Conservation (phyloP, 2,113 vertebrate species). For the Scophthalmus maximus region DNA sequence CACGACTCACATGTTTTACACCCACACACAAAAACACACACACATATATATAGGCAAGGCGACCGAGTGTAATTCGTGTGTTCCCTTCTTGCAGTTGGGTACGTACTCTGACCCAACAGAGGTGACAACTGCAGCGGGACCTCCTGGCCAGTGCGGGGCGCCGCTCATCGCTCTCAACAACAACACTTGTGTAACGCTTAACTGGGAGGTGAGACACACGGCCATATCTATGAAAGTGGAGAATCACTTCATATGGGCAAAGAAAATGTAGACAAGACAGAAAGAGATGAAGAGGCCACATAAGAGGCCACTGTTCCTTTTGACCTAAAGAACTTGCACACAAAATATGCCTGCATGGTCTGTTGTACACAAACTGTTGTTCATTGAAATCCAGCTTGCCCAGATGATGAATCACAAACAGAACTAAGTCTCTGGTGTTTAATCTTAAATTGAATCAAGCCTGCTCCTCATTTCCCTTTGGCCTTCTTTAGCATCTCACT, state of each 20-base stretch:
- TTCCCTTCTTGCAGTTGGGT: constrained; percentile 83
- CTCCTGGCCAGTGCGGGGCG: constrained; percentile 91
- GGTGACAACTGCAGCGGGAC: constrained; percentile 92
- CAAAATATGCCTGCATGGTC: not conserved
- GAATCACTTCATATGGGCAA: not conserved
- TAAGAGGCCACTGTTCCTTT: not conserved
- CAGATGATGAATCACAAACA: not conserved
- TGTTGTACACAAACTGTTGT: not conserved
- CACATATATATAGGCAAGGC: too few relatives aligned
- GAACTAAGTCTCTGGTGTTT: not conserved
- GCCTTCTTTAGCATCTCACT: not conserved
- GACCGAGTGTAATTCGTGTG: not conserved
- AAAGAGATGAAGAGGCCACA: not conserved
- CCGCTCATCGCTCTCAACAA: constrained; percentile 89
- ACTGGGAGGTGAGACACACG: constrained; percentile 93
- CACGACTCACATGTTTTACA: not conserved
- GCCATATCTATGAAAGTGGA: not conserved
- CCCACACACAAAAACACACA: not conserved
- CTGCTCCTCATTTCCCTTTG: too few relatives aligned
- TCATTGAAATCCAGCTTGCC: not conserved
- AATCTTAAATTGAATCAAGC: not conserved
- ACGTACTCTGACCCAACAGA: constrained; percentile 88
- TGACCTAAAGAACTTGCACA: not conserved
- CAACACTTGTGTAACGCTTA: constrained; percentile 86
- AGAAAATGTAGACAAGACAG: not conserved